Conservation (phyloP, 2,888 invertebrate species). For the Scaptomyza flava region DNA sequence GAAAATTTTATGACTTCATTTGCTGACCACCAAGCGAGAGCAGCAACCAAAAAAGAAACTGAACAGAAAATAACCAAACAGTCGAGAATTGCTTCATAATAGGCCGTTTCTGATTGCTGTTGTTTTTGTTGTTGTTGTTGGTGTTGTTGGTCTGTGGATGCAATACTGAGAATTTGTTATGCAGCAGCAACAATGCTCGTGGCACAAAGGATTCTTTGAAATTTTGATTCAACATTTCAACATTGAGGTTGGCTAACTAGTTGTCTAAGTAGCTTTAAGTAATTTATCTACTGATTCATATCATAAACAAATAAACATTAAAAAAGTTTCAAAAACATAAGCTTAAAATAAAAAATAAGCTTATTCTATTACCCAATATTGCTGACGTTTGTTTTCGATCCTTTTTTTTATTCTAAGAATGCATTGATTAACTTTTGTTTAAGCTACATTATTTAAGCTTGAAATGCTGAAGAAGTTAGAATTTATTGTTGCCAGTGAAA, state of each 20-base stretch:
- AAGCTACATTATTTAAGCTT: too few relatives aligned
- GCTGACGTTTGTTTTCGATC: too few relatives aligned
- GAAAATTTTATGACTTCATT: constrained; percentile 81
- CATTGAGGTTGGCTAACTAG: constrained; percentile 63
- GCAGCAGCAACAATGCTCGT: constrained; percentile 64
- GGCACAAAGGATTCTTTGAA: constrained; percentile 75
- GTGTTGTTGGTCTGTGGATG: constrained; percentile 39
- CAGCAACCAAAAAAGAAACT: constrained; percentile 3
- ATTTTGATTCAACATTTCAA: constrained; percentile 62
- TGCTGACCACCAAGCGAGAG: constrained; percentile 75
- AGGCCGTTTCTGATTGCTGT: constrained; percentile 47
- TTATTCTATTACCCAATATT: too few relatives aligned
- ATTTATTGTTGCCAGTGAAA: too few relatives aligned
- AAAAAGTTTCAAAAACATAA: too few relatives aligned
- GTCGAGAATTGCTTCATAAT: constrained; percentile 67
- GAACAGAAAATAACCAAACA: constrained; percentile 10
- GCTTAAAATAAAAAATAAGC: too few relatives aligned
- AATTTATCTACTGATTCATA: background rate
- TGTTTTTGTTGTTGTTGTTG: constrained; percentile 3
- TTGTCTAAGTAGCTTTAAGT: constrained; percentile 22
- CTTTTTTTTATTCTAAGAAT: too few relatives aligned
- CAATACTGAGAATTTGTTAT: constrained; percentile 70
- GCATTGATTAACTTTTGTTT: too few relatives aligned
- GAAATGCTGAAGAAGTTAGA: too few relatives aligned
- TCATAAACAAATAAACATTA: too few relatives aligned